A percentile compares a stretch with the other conserved stretches of the same genome.
Conservation (phyloP, 2,888 invertebrate genomes). For the Stenchaetothrips biformis region DNA sequence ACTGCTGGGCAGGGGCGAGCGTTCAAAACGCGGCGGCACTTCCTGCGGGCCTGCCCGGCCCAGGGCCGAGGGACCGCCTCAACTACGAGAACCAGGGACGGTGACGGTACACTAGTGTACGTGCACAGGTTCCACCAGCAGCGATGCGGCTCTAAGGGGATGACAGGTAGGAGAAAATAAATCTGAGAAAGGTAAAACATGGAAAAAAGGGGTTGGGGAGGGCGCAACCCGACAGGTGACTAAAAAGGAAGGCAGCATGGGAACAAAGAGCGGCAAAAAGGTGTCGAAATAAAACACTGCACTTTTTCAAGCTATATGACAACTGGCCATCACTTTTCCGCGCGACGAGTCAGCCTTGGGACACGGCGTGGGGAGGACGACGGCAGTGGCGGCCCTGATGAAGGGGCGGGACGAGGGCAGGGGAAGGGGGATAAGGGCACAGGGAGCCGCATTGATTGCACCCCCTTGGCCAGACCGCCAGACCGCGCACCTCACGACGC, state of each 20-base stretch:
- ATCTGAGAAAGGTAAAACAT: background rate
- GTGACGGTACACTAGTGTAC: background rate
- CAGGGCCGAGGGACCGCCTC: no score
- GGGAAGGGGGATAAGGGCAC: background rate
- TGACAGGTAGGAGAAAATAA: background rate
- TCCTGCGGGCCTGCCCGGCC: no score
- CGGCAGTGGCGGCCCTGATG: background rate
- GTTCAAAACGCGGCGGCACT: no score
- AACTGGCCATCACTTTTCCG: slow-evolving; percentile 7
- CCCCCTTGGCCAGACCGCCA: no score
- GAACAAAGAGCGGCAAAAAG: background rate
- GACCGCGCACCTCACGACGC: no score
- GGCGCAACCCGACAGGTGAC: background rate
- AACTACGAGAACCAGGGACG: no score
- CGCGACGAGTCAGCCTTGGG: background rate
- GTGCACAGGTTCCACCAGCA: background rate
- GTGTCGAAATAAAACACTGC: background rate
- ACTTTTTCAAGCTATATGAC: background rate
- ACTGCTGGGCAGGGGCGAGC: no score
- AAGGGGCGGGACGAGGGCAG: background rate
- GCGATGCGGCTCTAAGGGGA: background rate
- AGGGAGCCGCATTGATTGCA: no score
- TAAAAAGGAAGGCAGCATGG: background rate
- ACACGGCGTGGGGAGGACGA: background rate
- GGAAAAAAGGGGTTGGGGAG: background rate